Base-by-base conservation (phyloP, 2,797 vertebrate genomes). In the Epinephelus awoara region DNA sequence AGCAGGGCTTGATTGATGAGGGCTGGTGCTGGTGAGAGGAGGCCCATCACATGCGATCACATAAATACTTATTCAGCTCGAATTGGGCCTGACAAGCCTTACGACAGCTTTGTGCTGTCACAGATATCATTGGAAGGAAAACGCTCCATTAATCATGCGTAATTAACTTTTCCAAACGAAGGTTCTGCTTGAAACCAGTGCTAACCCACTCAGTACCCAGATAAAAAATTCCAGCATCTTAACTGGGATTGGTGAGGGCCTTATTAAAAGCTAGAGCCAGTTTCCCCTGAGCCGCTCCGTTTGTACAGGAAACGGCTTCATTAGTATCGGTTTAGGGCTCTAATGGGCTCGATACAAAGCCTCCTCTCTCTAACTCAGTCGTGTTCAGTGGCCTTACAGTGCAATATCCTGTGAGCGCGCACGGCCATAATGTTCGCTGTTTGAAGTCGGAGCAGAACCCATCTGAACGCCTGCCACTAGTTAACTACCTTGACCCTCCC, bases 41-140 rank as follows among this genome's bases (percentile, higher is more conserved):
- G 97, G 96, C 97, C 97, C 97, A 98, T 99, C 98, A 98, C 97
- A 98, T 98, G 96, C 97, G 97, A 99, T 99, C 98, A 98, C 97
- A 98, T 98, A 99, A 99, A 98, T 99, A 99, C 98, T 99, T 98
- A 98, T 99, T 99, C 98, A 99, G 98, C 97, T 97, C 96, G 97
- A 97, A 98, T 98, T 97, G 97, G 97, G 96, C 96, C 96, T 98
- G 97, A 99, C 97, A 97, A 97, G 96, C 92, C 96, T 96, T 96
- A 95, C 96, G 97, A 98, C 97, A 98, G 97, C 97, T 99, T 98
- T 98, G 97, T 98, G 97, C 97, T 98, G 97, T 99, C 97, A 97
- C 96, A 97, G 96, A 97, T 98, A 98, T 98, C 97, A 98, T 96
- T 97, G 96, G 95, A 95, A 95, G 95, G 97, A 98, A 98, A 97